phyloP scores from a whole-genome alignment of 2,888 invertebrate species.

The Noctuana brunneofusca region DNA sequence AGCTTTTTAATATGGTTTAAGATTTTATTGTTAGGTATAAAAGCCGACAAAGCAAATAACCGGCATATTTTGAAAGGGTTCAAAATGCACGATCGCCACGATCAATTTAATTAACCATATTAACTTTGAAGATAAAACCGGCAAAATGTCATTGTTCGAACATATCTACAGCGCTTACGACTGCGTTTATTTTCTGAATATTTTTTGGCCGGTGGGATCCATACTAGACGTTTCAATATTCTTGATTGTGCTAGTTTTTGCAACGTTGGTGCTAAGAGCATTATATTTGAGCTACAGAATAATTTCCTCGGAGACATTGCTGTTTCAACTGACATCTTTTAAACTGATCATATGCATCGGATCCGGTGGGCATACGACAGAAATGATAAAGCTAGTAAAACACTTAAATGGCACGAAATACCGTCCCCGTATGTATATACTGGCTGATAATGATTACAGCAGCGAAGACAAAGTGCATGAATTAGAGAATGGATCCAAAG shows the following conservation, averaged over 20 bases:
- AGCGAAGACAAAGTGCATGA: slow-evolving; percentile 87
- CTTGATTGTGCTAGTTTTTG: slow-evolving; percentile 3
- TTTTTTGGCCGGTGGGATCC: slow-evolving; percentile 25
- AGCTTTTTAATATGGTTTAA: too few species aligned
- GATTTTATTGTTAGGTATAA: too few species aligned
- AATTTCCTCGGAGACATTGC: slow-evolving; percentile 37
- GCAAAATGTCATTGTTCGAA: slow-evolving; percentile 19
- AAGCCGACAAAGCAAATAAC: too few species aligned
- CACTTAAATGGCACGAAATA: slow-evolving; percentile 85
- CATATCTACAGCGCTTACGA: slow-evolving; percentile 13
- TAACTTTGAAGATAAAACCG: neutral
- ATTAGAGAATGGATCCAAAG: slow-evolving; percentile 63
- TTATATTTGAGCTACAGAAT: slow-evolving; percentile 53
- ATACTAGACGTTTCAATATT: slow-evolving; percentile 4
- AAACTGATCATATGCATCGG: slow-evolving; percentile 86
- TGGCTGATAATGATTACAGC: slow-evolving; percentile 89
- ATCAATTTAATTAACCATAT: too few species aligned
- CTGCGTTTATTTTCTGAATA: slow-evolving; percentile 20
- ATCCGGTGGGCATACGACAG: slow-evolving; percentile 97
- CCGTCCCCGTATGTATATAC: slow-evolving; percentile 88
- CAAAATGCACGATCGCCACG: too few species aligned
- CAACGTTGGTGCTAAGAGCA: slow-evolving; percentile 46
- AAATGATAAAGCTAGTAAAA: slow-evolving; percentile 90
- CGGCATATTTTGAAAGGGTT: too few species aligned
- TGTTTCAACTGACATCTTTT: slow-evolving; percentile 42